phyloP scores from a whole-genome alignment of 2,888 invertebrate genomes.

The Synergus japonicus region DNA sequence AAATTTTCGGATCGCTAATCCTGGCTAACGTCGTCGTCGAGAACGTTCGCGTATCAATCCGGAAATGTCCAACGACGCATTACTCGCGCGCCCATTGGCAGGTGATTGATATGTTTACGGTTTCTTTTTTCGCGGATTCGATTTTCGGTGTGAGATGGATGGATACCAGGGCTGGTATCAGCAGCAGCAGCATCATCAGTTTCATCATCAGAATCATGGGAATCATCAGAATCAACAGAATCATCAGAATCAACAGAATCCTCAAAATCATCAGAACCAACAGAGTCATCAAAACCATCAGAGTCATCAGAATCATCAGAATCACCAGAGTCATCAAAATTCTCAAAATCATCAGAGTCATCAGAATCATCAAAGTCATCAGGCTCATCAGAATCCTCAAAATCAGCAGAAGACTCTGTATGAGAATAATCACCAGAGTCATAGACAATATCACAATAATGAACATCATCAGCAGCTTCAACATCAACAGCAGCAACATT shows the following conservation, averaged over 20 bases:
- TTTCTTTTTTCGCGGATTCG: constrained; percentile 51
- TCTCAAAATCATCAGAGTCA: constrained; percentile 61
- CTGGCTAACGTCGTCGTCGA: neutral
- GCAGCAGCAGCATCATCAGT: constrained; percentile 64
- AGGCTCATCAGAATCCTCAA: constrained; percentile 32
- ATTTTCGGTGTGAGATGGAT: constrained; percentile 64
- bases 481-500: constrained; percentile 64
- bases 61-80: constrained; percentile 50
- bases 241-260: constrained; percentile 43
- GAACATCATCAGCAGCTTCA: constrained; percentile 43
- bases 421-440: too few species aligned
- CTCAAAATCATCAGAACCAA: constrained; percentile 59
- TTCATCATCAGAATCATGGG: constrained; percentile 49
- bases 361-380: constrained; percentile 64
- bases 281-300: constrained; percentile 63
- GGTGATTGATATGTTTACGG: constrained; percentile 66
- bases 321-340: constrained; percentile 45
- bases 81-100: constrained; percentile 43
- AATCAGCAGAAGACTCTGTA: too few species aligned
- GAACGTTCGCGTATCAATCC: constrained; percentile 19
- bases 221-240: constrained; percentile 47
- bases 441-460: constrained; percentile 46
- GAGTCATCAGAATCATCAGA: constrained; percentile 59
- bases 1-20: neutral
- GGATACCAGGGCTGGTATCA: constrained; percentile 71